Evolutionary conservation across 2,888 invertebrate species (phyloP), one percentile per base, ranked within the genome.

Genomic region (Oxyscelio sp.): DNA sequence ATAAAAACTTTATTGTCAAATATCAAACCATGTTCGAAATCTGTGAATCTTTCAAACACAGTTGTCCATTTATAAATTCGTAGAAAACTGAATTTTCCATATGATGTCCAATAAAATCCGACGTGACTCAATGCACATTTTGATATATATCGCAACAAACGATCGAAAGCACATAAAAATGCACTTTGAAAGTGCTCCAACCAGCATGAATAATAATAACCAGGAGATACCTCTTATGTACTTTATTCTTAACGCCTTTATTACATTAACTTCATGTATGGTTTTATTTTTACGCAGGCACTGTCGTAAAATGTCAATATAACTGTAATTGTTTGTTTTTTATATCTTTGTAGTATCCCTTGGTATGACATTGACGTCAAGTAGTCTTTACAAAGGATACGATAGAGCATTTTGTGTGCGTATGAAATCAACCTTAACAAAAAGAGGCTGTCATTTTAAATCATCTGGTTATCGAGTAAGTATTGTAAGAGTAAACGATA

Each of bases 361-460:
- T 86, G 96, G 97, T 92, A 98, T 98, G 98, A 96, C 96, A 70
- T 94, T 98, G 88, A 96, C 96, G 61, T 96, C 97, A 13, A 96
- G 96, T 79, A 96, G 96, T 74, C 92, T 95, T 48, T 98, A 97
- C 95, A 97, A 97, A 93, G 98, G 98, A 43, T 96, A 97, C 95
- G 98, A 98, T 91, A 95, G 98, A 91, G 98, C 98, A 50, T 98
- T 99, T 95, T 99, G 99, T 94, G 96, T 99, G 59, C 96, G 99
- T 88, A 99, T 99, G 99, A 99, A 99, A 94, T 99, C 99, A 71
- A 99, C 99, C 0, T 95, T 99, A 84, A 99, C 99, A 61, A 99
- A 99, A 95, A 95, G 99, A 91, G 99, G 99, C 80, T 99, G 99
- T 94, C 98, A 99, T 94, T 98, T 98, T 95, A 99, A 99, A 94